phyloP scores from a whole-genome alignment of 2,888 invertebrate genomes.

The Drosophila pegasa region DNA sequence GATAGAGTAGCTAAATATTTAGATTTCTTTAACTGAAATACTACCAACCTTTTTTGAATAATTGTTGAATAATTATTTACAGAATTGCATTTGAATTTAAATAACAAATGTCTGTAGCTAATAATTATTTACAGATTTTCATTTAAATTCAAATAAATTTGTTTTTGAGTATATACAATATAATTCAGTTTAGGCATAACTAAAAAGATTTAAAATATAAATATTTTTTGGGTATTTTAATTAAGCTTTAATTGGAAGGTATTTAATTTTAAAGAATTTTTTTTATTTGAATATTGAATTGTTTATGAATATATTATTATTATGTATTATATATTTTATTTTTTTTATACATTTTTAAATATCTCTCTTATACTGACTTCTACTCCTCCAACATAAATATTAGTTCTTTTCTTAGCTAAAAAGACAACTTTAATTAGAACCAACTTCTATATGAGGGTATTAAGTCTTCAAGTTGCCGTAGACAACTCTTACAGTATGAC shows the following conservation, averaged over 20 bases:
- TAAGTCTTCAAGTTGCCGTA: background rate
- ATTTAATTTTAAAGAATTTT: too few species aligned
- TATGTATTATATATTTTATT: too few species aligned
- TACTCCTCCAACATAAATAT: too few species aligned
- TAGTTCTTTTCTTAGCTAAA: too few species aligned
- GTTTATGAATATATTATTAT: too few species aligned
- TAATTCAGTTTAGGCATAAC: conserved; percentile 1
- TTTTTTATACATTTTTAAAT: too few species aligned
- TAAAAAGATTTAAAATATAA: conserved; percentile 8
- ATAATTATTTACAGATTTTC: background rate
- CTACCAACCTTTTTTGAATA: background rate
- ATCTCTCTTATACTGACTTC: too few species aligned
- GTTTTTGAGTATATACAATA: too few species aligned
- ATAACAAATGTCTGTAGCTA: too few species aligned
- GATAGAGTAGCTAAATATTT: too few species aligned
- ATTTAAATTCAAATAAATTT: background rate
- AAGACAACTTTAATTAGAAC: background rate
- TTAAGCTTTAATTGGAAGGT: background rate
- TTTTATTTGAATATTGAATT: too few species aligned
- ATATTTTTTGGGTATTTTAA: conserved; percentile 1
- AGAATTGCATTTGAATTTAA: background rate
- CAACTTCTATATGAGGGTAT: background rate
- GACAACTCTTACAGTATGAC: conserved; percentile 44
- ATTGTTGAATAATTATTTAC: background rate
- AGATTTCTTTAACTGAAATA: background rate